Evolutionary conservation across 2,797 vertebrate genomes (phyloP).

Genomic region (Leucoraja ocellata): DNA sequence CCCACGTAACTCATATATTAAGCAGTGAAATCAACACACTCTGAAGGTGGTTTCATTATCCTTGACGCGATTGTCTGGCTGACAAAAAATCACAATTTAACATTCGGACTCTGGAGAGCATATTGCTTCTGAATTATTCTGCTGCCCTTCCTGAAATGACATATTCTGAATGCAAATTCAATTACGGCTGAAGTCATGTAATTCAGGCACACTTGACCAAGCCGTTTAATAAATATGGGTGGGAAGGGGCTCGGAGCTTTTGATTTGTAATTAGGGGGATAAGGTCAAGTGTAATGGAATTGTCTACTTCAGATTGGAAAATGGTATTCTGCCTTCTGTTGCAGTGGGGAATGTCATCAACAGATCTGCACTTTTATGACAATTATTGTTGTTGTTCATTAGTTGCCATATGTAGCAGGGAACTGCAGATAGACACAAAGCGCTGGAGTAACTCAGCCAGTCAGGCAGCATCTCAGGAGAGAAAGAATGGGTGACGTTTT

Average conservation of each 20-base stretch:
- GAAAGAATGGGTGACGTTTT: too few relatives aligned
- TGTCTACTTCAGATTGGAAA: conserved; percentile 56
- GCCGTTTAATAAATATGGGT: conserved; percentile 50
- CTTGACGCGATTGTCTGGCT: conserved; percentile 49
- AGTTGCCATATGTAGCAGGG: conserved; percentile 40
- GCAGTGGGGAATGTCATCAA: conserved; percentile 52
- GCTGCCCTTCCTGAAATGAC: conserved; percentile 49
- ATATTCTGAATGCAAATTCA: conserved; percentile 61
- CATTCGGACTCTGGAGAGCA: conserved; percentile 57
- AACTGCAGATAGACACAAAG: too few relatives aligned
- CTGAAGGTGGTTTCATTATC: conserved; percentile 48
- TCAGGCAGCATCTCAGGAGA: too few relatives aligned
- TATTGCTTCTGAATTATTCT: conserved; percentile 59
- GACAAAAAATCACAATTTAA: conserved; percentile 54
- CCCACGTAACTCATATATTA: background rate
- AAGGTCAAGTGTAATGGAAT: conserved; percentile 66
- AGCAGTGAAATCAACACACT: background rate
- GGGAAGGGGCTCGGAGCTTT: conserved; percentile 44
- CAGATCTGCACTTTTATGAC: conserved; percentile 56
- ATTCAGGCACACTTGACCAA: conserved; percentile 56
- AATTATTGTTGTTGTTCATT: conserved; percentile 54
- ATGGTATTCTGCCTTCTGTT: conserved; percentile 51
- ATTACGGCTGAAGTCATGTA: conserved; percentile 62
- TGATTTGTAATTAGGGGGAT: conserved; percentile 65
- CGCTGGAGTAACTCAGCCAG: too few relatives aligned